Percentiles rank a stretch among this genome's conserved stretches.
Conservation (phyloP, 2,797 vertebrate genomes). For the Balearica regulorum region DNA sequence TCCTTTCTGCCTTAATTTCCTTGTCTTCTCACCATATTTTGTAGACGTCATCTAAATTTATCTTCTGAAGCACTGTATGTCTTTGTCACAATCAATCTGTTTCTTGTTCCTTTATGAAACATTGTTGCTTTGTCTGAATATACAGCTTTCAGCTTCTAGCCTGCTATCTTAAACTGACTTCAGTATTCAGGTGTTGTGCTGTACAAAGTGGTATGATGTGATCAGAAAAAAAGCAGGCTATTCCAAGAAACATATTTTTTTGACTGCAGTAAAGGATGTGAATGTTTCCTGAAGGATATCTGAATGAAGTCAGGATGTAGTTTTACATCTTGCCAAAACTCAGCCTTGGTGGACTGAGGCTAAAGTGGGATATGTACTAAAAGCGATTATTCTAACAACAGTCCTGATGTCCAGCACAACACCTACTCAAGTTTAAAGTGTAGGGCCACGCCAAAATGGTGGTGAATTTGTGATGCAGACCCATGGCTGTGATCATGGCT, state of each 20-base stretch:
- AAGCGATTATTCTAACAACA: not conserved
- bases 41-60: not conserved
- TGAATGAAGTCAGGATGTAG: not conserved
- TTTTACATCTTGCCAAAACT: not conserved
- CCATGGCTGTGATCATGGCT: not conserved
- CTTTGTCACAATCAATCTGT: not conserved
- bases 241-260: not conserved
- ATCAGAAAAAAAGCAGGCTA: not conserved
- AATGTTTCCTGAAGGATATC: not conserved
- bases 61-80: not conserved
- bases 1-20: not conserved
- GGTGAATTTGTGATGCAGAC: not conserved
- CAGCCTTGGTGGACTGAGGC: not conserved
- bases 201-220: not conserved
- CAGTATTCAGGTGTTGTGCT: not conserved
- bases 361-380: not conserved
- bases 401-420: not conserved
- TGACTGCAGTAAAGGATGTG: not conserved
- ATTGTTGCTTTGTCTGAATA: not conserved
- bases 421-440: not conserved
- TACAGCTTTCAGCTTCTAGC: not conserved
- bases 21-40: not conserved
- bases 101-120: not conserved
- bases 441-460: not conserved
- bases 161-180: not conserved